Evolutionary conservation across 2,888 invertebrate species (phyloP).

Genomic region (Bombylius discolor): DNA sequence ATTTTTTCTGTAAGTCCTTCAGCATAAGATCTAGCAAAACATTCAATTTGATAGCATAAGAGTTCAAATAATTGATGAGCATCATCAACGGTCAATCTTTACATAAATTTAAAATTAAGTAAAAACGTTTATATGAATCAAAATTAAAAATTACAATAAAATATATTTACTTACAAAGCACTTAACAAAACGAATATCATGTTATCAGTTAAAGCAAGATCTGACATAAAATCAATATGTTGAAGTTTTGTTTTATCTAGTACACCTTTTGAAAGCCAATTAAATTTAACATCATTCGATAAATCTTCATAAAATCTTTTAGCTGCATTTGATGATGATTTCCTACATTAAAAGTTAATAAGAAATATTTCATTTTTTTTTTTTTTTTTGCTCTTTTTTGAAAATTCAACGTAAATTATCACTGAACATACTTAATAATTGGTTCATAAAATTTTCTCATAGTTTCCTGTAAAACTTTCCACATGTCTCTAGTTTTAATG

Average conservation of each 20-base stretch:
- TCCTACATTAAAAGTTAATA: background rate
- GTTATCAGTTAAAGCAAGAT: slow-evolving; percentile 32
- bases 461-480: slow-evolving; percentile 30
- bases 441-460: slow-evolving; percentile 31
- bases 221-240: slow-evolving; percentile 33
- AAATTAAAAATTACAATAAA: background rate
- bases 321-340: slow-evolving; percentile 18
- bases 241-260: slow-evolving; percentile 31
- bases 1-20: slow-evolving; percentile 33
- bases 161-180: slow-evolving; percentile 27
- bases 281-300: slow-evolving; percentile 27
- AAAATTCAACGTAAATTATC: background rate
- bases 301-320: slow-evolving; percentile 30
- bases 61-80: slow-evolving; percentile 52
- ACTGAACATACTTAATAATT: slow-evolving; percentile 26
- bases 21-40: slow-evolving; percentile 49
- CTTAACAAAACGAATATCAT: slow-evolving; percentile 34
- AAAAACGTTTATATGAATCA: background rate
- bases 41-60: slow-evolving; percentile 50
- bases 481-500: slow-evolving; percentile 33
- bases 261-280: slow-evolving; percentile 32
- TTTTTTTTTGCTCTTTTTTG: background rate
- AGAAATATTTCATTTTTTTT: background rate
- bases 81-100: slow-evolving; percentile 43
- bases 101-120: slow-evolving; percentile 5